Percentiles rank a stretch among this genome's conserved stretches.
phyloP scores from a whole-genome alignment of 2,888 invertebrate genomes.

The Alloplasta piceator region DNA sequence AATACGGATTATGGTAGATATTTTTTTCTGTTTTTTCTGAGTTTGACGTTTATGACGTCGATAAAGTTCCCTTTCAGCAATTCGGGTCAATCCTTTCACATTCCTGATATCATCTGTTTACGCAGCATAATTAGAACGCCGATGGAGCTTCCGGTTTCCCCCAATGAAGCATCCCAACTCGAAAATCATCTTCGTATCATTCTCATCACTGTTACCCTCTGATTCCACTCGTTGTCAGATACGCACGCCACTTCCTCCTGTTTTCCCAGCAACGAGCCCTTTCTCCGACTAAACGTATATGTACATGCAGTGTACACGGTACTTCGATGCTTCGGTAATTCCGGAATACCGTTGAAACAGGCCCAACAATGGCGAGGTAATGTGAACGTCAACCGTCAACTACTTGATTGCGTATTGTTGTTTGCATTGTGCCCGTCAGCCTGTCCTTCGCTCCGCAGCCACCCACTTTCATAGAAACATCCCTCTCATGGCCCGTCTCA shows the following conservation, averaged over 20 bases:
- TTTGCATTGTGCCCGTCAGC: constrained; percentile 74
- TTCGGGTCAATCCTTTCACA: too few species aligned
- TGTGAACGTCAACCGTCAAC: constrained; percentile 79
- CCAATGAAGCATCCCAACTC: neutral
- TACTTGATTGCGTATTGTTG: constrained; percentile 81
- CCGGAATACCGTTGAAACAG: constrained; percentile 73
- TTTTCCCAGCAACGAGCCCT: neutral
- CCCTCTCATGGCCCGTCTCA: too few species aligned
- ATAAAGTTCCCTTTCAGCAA: too few species aligned
- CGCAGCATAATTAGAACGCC: constrained; percentile 10
- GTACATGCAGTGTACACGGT: too few species aligned
- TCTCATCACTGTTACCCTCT: neutral
- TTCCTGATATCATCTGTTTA: too few species aligned
- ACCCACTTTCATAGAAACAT: constrained; percentile 70
- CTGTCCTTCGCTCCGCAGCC: constrained; percentile 65
- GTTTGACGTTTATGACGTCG: too few species aligned
- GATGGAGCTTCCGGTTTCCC: constrained; percentile 14
- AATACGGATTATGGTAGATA: too few species aligned
- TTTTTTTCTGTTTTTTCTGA: too few species aligned
- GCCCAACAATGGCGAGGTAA: constrained; percentile 77
- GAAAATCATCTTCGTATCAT: constrained; percentile 5
- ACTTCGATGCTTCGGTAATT: constrained; percentile 71
- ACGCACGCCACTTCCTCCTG: neutral
- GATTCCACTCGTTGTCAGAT: neutral
- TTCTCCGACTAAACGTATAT: neutral